Base-by-base conservation (phyloP, 2,888 invertebrate genomes). In the Polietes domitor region DNA sequence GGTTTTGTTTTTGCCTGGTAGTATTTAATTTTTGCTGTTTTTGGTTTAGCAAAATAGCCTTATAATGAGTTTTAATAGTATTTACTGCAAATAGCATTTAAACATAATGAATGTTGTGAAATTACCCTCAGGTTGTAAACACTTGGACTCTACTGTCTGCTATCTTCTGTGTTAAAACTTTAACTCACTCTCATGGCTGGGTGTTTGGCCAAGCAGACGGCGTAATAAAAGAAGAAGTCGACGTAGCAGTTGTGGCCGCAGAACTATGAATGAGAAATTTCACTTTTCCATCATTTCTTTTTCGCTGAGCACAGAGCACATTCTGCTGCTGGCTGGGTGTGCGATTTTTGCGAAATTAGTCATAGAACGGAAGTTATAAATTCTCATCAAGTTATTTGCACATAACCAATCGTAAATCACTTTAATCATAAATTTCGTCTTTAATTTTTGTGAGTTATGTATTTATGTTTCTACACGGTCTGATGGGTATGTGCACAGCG, bases 321-420 rank as follows among this genome's bases (percentile, higher is more conserved):
- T 12, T 17, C 2, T 9, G 37, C 41, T 47, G n/a, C n/a, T 61
- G 61, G 21, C 26, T 19, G 4, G n/a, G 50, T 17, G 4, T 61
- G 32, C 19, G 6, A 7, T 17, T 61, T 26, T 61, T 24, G 32
- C 47, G 55, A 55, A 43, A 37, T 55, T 74, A 26, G n/a, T 47
- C 65, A 77, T 32, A 32, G 47, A 76, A 70, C 82, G 82, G 84
- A 85, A 85, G 82, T 74, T 53, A 79, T 82, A 79, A 82, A 73
- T 85, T 81, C 50, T 81, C 89, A 87, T 87, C 87, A 89, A 87
- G 86, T 53, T 70, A 50, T 50, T 41, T 41, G 5, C 43, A 17
- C n/a, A 77, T 1, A 37, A 71, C n/a, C 70, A 61, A 77, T 73
- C 68, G 37, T 37, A 37, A 37, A 37, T 37, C 58, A 77, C 77